Conservation (phyloP, 2,113 vertebrate species). For the Coryphaenoides rupestris region DNA sequence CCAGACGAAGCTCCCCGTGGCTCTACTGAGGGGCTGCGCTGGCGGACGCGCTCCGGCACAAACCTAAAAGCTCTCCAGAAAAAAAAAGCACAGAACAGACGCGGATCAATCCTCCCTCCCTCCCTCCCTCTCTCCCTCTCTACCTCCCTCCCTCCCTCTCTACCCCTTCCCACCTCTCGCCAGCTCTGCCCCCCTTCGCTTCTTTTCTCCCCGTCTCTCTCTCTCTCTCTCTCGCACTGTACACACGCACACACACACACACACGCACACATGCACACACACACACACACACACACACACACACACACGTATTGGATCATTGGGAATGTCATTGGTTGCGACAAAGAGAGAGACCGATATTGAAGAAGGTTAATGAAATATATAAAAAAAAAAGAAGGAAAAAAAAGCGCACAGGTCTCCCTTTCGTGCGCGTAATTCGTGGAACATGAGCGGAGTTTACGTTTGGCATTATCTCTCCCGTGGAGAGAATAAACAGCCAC, state of each 20-base stretch:
- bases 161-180: neutral
- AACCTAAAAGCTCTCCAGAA: slow-evolving; percentile 64
- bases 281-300: slow-evolving; percentile 43
- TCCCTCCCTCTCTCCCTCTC: slow-evolving; percentile 22
- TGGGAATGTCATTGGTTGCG: slow-evolving; percentile 31
- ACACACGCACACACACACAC: slow-evolving; percentile 41
- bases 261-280: slow-evolving; percentile 55
- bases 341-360: slow-evolving; percentile 9
- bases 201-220: neutral
- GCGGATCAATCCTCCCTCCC: slow-evolving; percentile 74
- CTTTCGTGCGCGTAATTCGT: slow-evolving; percentile 23
- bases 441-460: too few relatives aligned
- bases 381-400: too few relatives aligned
- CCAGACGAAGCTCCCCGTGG: slow-evolving; percentile 55
- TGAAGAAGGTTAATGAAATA: slow-evolving; percentile 4
- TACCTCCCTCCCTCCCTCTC: slow-evolving; percentile 20
- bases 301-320: slow-evolving; percentile 64
- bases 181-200: neutral
- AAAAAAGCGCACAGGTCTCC: slow-evolving; percentile 36
- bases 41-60: slow-evolving; percentile 70
- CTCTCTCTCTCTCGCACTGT: slow-evolving; percentile 19
- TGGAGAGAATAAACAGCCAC: too few relatives aligned
- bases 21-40: slow-evolving; percentile 57
- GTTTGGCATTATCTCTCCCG: too few relatives aligned
- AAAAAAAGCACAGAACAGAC: slow-evolving; percentile 77